Evolutionary conservation across 2,113 vertebrate genomes (phyloP).

Genomic region (Etheostoma spectabile): DNA sequence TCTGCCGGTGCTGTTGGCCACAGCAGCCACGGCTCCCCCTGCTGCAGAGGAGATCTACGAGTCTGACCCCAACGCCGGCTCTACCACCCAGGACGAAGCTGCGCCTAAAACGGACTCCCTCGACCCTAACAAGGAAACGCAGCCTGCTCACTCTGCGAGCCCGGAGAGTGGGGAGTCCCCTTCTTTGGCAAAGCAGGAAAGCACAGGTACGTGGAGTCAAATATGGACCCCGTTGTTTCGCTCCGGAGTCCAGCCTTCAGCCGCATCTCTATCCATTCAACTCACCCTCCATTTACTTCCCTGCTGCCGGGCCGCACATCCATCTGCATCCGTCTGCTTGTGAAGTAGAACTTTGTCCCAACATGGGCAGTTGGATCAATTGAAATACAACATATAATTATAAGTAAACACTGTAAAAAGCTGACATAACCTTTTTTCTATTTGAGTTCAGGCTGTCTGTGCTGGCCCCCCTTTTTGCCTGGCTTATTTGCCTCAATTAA

Average conservation of each 20-base stretch:
- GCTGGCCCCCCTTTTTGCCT: no score
- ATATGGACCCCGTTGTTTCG: neutral
- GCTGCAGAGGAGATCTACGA: conserved; percentile 61
- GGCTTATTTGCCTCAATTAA: neutral
- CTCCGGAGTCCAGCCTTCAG: neutral
- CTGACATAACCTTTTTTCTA: no score
- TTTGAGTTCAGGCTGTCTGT: neutral
- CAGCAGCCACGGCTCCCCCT: conserved; percentile 56
- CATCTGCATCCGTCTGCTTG: conserved; percentile 27
- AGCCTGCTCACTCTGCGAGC: conserved; percentile 24
- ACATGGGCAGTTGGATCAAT: no score
- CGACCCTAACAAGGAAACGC: conserved; percentile 54
- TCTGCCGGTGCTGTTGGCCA: conserved; percentile 6
- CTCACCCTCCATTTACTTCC: conserved; percentile 4
- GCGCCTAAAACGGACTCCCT: conserved; percentile 35
- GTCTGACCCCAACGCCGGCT: conserved; percentile 33
- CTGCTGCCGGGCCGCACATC: conserved; percentile 15
- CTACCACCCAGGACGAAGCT: conserved; percentile 23
- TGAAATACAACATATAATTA: no score
- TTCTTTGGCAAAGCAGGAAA: conserved; percentile 49
- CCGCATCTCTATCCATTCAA: neutral
- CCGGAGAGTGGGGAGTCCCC: conserved; percentile 42
- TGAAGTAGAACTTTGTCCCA: no score
- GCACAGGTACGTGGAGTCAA: conserved; percentile 85
- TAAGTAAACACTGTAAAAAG: no score